Percentiles rank a stretch among this genome's conserved stretches.
Evolutionary conservation across 2,888 invertebrate genomes (phyloP).

Genomic region (Magallana nippona): DNA sequence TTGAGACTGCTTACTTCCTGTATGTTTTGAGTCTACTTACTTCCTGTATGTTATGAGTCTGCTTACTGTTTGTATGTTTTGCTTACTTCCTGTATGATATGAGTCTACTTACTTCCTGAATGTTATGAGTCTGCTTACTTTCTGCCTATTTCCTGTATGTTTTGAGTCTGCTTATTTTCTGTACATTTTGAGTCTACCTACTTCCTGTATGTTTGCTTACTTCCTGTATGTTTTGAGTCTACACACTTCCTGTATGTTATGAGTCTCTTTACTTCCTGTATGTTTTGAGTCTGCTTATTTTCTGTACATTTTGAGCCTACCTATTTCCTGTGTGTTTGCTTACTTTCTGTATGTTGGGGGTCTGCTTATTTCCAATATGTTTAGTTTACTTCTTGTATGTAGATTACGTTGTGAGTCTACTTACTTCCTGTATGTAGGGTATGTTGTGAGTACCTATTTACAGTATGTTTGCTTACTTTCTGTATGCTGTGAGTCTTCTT

Average conservation of each 20-base stretch:
- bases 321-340: neutral
- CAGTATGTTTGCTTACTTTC: neutral
- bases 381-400: neutral
- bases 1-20: constrained; percentile 35
- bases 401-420: neutral
- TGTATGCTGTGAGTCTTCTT: neutral
- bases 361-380: neutral
- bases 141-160: no score
- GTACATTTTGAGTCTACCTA: neutral
- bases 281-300: neutral
- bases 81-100: constrained; percentile 39
- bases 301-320: neutral
- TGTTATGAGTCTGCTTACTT: neutral
- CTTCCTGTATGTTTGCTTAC: constrained; percentile 24
- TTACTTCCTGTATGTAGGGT: neutral
- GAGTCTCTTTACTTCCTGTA: neutral
- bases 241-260: constrained; percentile 41
- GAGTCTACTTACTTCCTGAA: constrained; percentile 42
- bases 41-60: neutral
- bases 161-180: neutral
- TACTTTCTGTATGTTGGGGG: neutral
- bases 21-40: constrained; percentile 8
- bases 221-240: constrained; percentile 24
- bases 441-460: neutral
- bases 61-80: neutral